Evolutionary conservation across 1,140 invertebrate genomes (phyloP).

Genomic region (Daktulosphaira vitifoliae): DNA sequence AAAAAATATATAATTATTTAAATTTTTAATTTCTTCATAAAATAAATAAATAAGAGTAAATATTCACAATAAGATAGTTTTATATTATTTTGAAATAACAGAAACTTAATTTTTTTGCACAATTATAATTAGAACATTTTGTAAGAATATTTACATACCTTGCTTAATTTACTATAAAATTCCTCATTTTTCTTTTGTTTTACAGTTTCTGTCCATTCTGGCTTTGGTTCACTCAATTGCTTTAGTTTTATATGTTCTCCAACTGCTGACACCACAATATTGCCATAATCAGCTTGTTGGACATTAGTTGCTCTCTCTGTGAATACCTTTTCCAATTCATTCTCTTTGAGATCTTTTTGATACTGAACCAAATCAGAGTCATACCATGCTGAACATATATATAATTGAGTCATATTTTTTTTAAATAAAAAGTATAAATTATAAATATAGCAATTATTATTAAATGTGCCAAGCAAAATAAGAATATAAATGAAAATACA

Average conservation of each 20-base stretch:
- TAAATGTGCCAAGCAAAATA: too few species aligned
- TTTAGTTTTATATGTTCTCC: conserved; percentile 58
- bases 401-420: too few species aligned
- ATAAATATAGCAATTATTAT: too few species aligned
- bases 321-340: conserved; percentile 76
- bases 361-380: conserved; percentile 75
- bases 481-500: too few species aligned
- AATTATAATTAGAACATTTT: neutral
- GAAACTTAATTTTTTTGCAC: neutral
- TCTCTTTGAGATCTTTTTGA: conserved; percentile 71
- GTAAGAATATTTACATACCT: conserved; percentile 42
- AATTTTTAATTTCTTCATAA: neutral
- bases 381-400: conserved; percentile 67
- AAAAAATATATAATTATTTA: neutral
- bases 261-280: conserved; percentile 42
- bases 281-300: conserved; percentile 48
- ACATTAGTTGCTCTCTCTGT: conserved; percentile 66
- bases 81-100: too few species aligned
- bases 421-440: too few species aligned
- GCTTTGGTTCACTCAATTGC: conserved; percentile 59
- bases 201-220: conserved; percentile 74
- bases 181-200: conserved; percentile 72
- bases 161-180: conserved; percentile 72
- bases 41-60: neutral
- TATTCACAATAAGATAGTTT: too few species aligned